These are phyloP conservation scores for Anoplolepis gracilipes DNA, from an alignment of 1,140 invertebrate genomes.

Conservation along the genomic window DNA sequence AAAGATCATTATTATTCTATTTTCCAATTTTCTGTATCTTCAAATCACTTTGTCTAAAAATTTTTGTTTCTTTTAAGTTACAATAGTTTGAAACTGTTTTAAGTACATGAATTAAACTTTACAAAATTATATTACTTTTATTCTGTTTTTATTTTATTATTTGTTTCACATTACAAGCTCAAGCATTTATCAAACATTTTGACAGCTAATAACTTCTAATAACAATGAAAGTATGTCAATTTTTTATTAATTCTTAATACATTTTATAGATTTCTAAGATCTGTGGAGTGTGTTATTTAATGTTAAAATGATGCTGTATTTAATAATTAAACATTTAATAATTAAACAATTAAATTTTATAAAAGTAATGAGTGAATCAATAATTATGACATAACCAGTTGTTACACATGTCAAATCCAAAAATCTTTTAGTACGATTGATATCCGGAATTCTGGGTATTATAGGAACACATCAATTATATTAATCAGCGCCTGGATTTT, in stretches of 20 bases:
- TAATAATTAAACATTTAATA: background rate
- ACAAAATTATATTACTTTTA: background rate
- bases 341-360: constrained; percentile 1
- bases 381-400: background rate
- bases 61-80: background rate
- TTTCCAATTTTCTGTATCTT: background rate
- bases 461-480: constrained; percentile 21
- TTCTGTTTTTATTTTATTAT: background rate
- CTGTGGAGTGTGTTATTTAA: background rate
- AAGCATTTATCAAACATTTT: background rate
- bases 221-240: background rate
- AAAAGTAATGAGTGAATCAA: background rate
- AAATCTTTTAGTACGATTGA: background rate
- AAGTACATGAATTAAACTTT: background rate
- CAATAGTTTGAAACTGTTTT: background rate
- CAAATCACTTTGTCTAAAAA: background rate
- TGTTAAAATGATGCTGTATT: background rate
- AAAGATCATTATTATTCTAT: background rate
- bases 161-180: background rate
- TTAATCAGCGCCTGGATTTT: constrained; percentile 46
- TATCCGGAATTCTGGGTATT: background rate
- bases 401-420: background rate
- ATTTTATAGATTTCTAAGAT: background rate
- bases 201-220: background rate
- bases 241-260: background rate